Conservation (phyloP, 2,113 vertebrate species). For the Microtus montanus region DNA sequence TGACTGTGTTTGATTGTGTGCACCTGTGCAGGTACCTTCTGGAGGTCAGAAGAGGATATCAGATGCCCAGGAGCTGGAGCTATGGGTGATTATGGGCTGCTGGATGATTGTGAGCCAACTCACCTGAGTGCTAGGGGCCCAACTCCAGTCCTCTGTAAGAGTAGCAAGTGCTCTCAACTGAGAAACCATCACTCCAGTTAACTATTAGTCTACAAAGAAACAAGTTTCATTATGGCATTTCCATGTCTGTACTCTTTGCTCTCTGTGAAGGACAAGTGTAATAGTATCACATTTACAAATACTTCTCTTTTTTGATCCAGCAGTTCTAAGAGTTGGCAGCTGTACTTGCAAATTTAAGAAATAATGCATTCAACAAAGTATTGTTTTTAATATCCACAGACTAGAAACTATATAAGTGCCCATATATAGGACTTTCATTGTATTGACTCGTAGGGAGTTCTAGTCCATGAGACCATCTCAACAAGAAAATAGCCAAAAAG, state of each 20-base stretch:
- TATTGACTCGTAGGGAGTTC: background rate
- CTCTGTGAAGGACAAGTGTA: background rate
- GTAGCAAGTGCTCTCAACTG: background rate
- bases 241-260: background rate
- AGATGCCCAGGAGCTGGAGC: background rate
- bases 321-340: background rate
- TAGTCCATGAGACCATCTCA: background rate
- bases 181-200: no score
- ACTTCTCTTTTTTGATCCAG: background rate
- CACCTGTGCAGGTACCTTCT: background rate
- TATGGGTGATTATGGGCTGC: no score
- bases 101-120: background rate
- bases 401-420: background rate
- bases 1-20: background rate
- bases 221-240: no score
- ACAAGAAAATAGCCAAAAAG: background rate
- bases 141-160: background rate
- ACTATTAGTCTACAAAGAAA: background rate
- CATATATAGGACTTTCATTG: background rate
- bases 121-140: no score
- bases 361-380: background rate
- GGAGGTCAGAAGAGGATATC: background rate
- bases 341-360: background rate
- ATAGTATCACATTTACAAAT: background rate
- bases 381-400: background rate